Evolutionary conservation across 1,140 invertebrate genomes (phyloP).

Genomic region (Tetramorium parvispinum): DNA sequence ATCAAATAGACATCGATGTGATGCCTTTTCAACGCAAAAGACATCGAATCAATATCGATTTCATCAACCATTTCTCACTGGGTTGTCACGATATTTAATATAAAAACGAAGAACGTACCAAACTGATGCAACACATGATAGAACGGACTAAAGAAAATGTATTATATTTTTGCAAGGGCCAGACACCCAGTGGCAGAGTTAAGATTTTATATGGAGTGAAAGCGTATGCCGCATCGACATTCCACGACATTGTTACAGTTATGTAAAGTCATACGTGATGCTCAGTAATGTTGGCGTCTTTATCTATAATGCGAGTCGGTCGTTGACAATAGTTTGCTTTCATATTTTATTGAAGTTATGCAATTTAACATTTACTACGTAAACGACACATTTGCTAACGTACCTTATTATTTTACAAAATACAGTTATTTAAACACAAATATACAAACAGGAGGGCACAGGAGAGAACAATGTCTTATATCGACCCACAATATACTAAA

Average conservation of each 20-base stretch:
- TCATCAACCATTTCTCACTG: no score
- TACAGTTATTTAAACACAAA: not conserved
- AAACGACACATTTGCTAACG: not conserved
- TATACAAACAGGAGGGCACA: not conserved
- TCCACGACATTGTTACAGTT: not conserved
- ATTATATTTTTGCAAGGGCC: constrained; percentile 55
- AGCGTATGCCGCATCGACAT: constrained; percentile 22
- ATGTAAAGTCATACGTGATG: not conserved
- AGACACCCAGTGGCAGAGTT: constrained; percentile 47
- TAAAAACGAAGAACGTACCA: not conserved
- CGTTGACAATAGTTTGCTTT: not conserved
- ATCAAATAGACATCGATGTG: no score
- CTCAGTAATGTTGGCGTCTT: not conserved
- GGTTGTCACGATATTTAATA: not conserved
- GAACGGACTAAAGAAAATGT: not conserved
- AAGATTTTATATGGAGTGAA: constrained; percentile 28
- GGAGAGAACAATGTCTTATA: no score
- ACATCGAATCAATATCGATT: no score
- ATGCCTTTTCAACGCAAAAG: no score
- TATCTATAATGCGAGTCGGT: not conserved
- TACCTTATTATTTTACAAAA: not conserved
- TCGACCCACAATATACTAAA: no score
- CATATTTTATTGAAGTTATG: not conserved
- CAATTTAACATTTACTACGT: not conserved
- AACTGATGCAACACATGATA: not conserved